Conservation (phyloP, 1,140 invertebrate species). For the Aphidius ervi region DNA sequence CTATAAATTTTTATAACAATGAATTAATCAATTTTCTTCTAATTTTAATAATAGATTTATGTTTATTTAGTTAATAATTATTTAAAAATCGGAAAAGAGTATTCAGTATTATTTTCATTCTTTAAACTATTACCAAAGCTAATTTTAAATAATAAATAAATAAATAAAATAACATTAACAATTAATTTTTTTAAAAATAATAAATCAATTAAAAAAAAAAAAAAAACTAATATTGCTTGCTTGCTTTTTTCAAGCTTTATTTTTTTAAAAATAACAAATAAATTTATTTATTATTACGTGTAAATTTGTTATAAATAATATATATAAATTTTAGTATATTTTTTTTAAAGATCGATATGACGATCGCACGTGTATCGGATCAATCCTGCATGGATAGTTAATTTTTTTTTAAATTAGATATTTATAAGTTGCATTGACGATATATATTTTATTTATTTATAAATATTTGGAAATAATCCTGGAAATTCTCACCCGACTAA, state of each 20-base stretch:
- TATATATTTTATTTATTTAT: neutral
- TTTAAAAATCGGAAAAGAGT: neutral
- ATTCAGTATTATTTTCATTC: slow-evolving; percentile 3
- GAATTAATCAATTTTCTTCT: neutral
- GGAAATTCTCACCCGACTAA: slow-evolving; percentile 20
- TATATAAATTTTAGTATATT: slow-evolving; percentile 20
- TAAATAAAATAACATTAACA: neutral
- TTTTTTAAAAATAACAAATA: slow-evolving; percentile 3
- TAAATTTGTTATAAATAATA: neutral
- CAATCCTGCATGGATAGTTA: slow-evolving; percentile 51
- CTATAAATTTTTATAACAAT: neutral
- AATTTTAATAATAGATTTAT: slow-evolving; percentile 2
- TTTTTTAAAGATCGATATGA: slow-evolving; percentile 26
- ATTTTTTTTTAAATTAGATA: slow-evolving; percentile 15
- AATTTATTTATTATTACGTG: neutral
- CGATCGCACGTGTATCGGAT: slow-evolving; percentile 45
- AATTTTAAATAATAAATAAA: neutral
- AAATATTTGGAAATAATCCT: slow-evolving; percentile 16
- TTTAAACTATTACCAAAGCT: neutral
- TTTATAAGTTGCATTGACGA: neutral
- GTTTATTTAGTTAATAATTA: slow-evolving; percentile 5
- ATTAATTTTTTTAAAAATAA: neutral
- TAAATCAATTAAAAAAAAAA: neutral
- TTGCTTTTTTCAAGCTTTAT: slow-evolving; percentile 28
- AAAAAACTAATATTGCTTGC: slow-evolving; percentile 23